Base-by-base conservation (phyloP, 1,140 invertebrate species). In the Scaptomyza montana region DNA sequence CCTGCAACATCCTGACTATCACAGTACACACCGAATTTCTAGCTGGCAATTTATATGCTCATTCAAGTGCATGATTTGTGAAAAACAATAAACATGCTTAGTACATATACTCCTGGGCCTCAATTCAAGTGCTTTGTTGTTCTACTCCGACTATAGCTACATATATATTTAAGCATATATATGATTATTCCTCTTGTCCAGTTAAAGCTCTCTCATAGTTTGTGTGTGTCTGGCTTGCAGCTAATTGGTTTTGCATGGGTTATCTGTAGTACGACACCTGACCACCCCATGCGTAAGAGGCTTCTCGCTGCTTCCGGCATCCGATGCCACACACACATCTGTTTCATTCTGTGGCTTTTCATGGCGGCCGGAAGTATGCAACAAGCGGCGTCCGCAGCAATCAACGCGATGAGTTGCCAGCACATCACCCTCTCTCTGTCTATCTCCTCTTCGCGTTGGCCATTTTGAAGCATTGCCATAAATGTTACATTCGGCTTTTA, bases 71-170 rank as follows among this genome's bases (percentile, higher is more conserved):
- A 78, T 71, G 66, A 82, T 78, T 76, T 65, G 78, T 79, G 78
- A 87, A 87, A 86, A 87, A 87, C 84, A 87, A 89, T 87, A 89
- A 87, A 87, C 82, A 87, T 89, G 67, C 69, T 76, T 57, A 72
- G 60, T 46, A 66, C 60, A 64, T 43, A 1, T 25, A 0, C 53
- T 55, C 16, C 13, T 45, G 33, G 16, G 16, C 30, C 49, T 43
- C 53, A 55, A 78, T 63, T 73, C 61, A 45, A 73, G 68, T 57
- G 43, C 62, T 81, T 80, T 78, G 74, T 71, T 76, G 66, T 60
- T 45, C n/a, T 39, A 16, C 30, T 33, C 7, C 33, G 2, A 36
- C 33, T 36, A 36, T 9, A 7, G 9, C 33, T 36, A 36, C 33
- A 9, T 8, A 36, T 36, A 36, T 36, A 16, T 16, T 1, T 16